Evolutionary conservation across 1,140 invertebrate genomes (phyloP), one percentile per base, ranked within the genome.

Genomic region (Lordiphosa collinella): DNA sequence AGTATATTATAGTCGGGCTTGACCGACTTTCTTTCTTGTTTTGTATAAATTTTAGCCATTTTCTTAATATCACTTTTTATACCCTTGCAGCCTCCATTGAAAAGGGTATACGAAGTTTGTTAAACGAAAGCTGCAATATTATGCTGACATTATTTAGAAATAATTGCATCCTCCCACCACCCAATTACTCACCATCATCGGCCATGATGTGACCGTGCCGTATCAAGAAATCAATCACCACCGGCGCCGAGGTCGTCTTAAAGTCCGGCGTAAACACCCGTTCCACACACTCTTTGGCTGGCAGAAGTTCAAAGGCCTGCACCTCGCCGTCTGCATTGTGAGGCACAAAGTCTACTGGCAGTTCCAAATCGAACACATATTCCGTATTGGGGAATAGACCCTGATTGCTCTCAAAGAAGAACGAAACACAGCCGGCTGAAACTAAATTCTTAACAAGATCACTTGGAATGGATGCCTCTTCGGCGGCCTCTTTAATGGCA

Each of bases 341-440:
- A 10, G 97, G 97, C 46, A 93, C 90, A 91, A 98, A 99, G 86
- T 97, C 95, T 12, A 92, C 75, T 9, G 97, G 96, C 47, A 98
- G 90, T 90, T 98, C 96, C 61, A 98, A 91, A 89, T 98, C 97
- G 90, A 94, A 98, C n/a, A 98, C 94, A 90, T 97, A 98, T 89
- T 98, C 95, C 10, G 96, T 97, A 85, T 98, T 98, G 12, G 97
- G 96, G 84, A 97, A 97, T 14, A 99, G 89, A 1, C 97, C 97
- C 76, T 95, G 91, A 88, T 97, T 95, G 88, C 96, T 96, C 90
- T 97, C 95, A 88, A 96, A 97, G 85, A 95, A 97, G 82, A 98
- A 95, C 70, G 95, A 96, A 32, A 97, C 95, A 91, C 94, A 95
- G 43, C 95, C 95, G 44, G 93, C 93, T 62, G 95, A 94, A 51